Percentiles rank a stretch among this genome's conserved stretches.
These are phyloP conservation scores for Nomada hirtipes DNA, from an alignment of 2,888 invertebrate species.

Conservation along the genomic window DNA sequence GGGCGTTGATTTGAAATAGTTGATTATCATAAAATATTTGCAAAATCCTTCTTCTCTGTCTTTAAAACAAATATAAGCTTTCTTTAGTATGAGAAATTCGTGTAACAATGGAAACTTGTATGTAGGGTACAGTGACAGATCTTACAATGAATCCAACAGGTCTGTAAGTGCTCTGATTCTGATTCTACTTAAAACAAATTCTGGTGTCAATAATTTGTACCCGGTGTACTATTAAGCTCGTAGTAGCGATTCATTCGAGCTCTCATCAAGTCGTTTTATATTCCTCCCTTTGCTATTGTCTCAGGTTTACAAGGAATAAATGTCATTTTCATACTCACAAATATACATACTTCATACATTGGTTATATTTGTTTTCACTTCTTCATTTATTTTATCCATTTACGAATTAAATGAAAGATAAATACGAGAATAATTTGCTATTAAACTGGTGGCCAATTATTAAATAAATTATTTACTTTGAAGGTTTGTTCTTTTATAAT, in stretches of 20 bases:
- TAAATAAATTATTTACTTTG: not conserved
- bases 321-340: not conserved
- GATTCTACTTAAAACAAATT: too few species aligned
- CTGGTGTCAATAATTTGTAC: not conserved
- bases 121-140: constrained; percentile 22
- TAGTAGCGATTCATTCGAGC: constrained; percentile 21
- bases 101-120: constrained; percentile 11
- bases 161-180: not conserved
- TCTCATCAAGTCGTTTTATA: constrained; percentile 21
- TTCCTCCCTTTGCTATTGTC: constrained; percentile 1
- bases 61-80: constrained; percentile 17
- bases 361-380: not conserved
- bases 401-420: not conserved
- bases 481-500: not conserved
- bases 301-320: not conserved
- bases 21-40: constrained; percentile 20
- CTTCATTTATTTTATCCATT: not conserved
- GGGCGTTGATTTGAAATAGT: not conserved
- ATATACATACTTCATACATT: not conserved
- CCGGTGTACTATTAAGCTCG: constrained; percentile 7
- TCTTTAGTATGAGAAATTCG: constrained; percentile 11
- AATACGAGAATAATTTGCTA: not conserved
- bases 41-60: constrained; percentile 1
- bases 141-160: not conserved
- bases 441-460: not conserved